Evolutionary conservation across 2,888 invertebrate species (phyloP).

Genomic region (Fissipunctia ypsillon): DNA sequence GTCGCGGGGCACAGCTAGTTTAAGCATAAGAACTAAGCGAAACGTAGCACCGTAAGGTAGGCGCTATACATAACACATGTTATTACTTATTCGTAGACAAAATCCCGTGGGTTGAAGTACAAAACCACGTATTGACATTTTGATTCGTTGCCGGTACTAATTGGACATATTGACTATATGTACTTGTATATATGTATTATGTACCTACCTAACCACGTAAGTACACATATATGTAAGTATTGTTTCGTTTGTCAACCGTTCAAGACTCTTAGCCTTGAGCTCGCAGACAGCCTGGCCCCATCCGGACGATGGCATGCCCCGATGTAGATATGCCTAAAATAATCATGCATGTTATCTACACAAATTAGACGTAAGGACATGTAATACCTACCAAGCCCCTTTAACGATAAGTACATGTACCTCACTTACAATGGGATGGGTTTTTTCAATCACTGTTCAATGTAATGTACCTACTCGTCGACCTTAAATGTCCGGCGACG

Average conservation of each 20-base stretch:
- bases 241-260: constrained; percentile 57
- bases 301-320: constrained; percentile 70
- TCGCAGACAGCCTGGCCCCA: constrained; percentile 81
- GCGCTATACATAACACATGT: constrained; percentile 31
- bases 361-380: constrained; percentile 48
- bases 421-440: constrained; percentile 51
- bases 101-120: constrained; percentile 37
- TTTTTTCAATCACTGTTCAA: constrained; percentile 57
- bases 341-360: constrained; percentile 67
- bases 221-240: constrained; percentile 26
- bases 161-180: constrained; percentile 23
- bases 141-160: constrained; percentile 28
- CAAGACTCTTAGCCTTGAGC: constrained; percentile 73
- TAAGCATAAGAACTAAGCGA: constrained; percentile 10
- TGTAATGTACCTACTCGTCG: constrained; percentile 62
- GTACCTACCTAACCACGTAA: neutral
- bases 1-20: too few species aligned
- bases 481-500: constrained; percentile 65
- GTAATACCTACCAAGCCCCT: constrained; percentile 46
- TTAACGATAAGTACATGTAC: constrained; percentile 48
- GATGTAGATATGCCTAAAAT: constrained; percentile 70
- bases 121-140: constrained; percentile 47
- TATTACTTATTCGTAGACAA: constrained; percentile 44
- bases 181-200: too few species aligned
- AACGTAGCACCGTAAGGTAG: constrained; percentile 15